Evolutionary conservation across 2,888 invertebrate species (phyloP).

Genomic region (Drosophila acutilabella): DNA sequence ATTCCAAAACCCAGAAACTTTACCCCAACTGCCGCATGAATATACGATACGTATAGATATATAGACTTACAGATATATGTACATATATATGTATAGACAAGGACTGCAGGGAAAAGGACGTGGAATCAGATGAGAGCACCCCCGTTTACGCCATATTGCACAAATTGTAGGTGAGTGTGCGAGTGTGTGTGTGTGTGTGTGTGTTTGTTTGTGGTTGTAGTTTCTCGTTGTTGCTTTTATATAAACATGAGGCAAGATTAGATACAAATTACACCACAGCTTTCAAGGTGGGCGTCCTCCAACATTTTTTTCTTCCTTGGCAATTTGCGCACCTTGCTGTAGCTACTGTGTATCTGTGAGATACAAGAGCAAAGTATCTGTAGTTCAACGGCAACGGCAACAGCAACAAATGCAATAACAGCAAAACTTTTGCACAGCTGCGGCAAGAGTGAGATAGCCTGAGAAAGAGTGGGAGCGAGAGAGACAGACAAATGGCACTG

Average conservation of each 20-base stretch:
- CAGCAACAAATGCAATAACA: constrained; percentile 72
- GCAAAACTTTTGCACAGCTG: constrained; percentile 60
- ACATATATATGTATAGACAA: constrained; percentile 13
- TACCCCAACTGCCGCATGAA: constrained; percentile 51
- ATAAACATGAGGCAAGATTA: constrained; percentile 81
- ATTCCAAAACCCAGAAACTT: constrained; percentile 66
- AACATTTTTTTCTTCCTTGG: constrained; percentile 22
- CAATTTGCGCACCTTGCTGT: constrained; percentile 66
- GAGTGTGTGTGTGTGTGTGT: constrained; percentile 12
- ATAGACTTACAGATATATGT: constrained; percentile 12
- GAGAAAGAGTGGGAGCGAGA: background rate
- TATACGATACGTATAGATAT: constrained; percentile 49
- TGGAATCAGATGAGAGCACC: constrained; percentile 29
- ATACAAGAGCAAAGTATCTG: constrained; percentile 71
- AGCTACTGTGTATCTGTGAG: constrained; percentile 67
- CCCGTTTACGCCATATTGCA: constrained; percentile 72
- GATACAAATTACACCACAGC: constrained; percentile 81
- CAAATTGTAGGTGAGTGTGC: constrained; percentile 52
- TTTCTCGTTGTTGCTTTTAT: constrained; percentile 72
- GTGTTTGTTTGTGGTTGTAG: constrained; percentile 25
- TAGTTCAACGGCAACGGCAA: constrained; percentile 48
- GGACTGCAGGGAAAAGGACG: constrained; percentile 7
- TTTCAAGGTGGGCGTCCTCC: constrained; percentile 67
- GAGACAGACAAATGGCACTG: constrained; percentile 27
- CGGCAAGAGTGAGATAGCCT: constrained; percentile 9